Evolutionary conservation across 2,888 invertebrate species (phyloP), one percentile per base, ranked within the genome.

Genomic region (Dugesia japonica): DNA sequence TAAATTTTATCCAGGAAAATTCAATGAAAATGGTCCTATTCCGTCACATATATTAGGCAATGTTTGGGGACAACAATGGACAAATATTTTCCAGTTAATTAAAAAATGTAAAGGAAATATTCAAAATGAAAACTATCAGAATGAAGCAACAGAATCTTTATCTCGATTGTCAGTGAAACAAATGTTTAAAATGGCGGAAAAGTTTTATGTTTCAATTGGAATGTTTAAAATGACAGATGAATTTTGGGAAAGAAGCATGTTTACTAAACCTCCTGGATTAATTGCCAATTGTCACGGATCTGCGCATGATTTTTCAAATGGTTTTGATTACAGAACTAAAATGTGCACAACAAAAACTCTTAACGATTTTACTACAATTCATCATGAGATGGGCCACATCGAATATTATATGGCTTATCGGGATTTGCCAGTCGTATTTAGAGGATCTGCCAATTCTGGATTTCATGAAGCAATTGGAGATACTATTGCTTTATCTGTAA

Each of bases 401-500:
- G 81, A 83, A 78, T 85, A 85, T 77, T 84, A 81, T 79, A 84
- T 84, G 84, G 80, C 81, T 0, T 84, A 84, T 78, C 71, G 79
- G 17, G 28, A 79, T 28, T 80, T 79, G 74, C 80, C 80, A 1
- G 15, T 71, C 26, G 15, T 79, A 15, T 82, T 76, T 74, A 42
- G 79, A 28, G 71, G 28, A 4, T 80, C 81, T 17, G 80, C 80
- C n/a, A 82, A 81, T 79, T n/a, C 80, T 80, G 84, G 81, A 1
- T 84, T 84, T 79, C 84, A 85, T 75, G 85, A 85, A 76, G 83
- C 84, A 0, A 79, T 84, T 9, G 84, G 84, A 0, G 84, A 84
- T 79, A 83, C 83, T 0, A 82, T 83, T 20, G 79, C 81, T 15
- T 79, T 83, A 56, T 82, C 84, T 0, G 82, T 82, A 0, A 78